Evolutionary conservation across 2,113 vertebrate genomes (phyloP), one percentile per base, ranked within the genome.

Genomic region (Oophaga pumilio): DNA sequence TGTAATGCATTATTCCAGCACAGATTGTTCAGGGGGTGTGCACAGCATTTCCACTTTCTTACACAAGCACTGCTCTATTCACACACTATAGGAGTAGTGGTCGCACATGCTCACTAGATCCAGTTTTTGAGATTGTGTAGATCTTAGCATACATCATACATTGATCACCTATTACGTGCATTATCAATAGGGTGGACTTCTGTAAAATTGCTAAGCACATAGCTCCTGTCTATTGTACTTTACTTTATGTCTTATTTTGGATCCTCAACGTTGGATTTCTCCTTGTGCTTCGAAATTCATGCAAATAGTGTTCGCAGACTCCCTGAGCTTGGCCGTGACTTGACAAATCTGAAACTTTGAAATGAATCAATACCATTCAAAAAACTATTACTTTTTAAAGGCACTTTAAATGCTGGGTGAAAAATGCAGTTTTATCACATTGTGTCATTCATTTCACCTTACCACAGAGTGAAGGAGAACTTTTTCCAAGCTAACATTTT

Each of bases 371-470:
- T 64, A 76, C 22, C 76, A 43, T 50, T 43, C 74, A 24, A 73
- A 77, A 77, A 76, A 74, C 60, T 68, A 77, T 85, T 85, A 77
- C 73, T 50, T 85, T 77, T 64, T 64, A 76, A 74, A 74, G 26
- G 82, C 66, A 28, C 52, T 74, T 71, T 59, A 85, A 85, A 76
- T 76, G 71, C 33, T 50, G 78, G 57, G 64, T 87, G 77, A 87
- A n/a, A 82, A 87, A 87, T 60, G 66, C 13, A 57, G 64, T 73
- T 50, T 49, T 87, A n/a, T n/a, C 33, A 12, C 53, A 74, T 43
- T 13, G 56, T 87, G 86, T 82, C 77, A 82, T 87, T 87, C 62
- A 87, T 81, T 87, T 87, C 86, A 87, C 86, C 86, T 87, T 82
- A 60, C 18, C 56, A 13, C 4, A 49, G 24, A 87, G 13, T 22